phyloP scores from a whole-genome alignment of 1,140 invertebrate genomes.

The Zaprionus kolodkinae region DNA sequence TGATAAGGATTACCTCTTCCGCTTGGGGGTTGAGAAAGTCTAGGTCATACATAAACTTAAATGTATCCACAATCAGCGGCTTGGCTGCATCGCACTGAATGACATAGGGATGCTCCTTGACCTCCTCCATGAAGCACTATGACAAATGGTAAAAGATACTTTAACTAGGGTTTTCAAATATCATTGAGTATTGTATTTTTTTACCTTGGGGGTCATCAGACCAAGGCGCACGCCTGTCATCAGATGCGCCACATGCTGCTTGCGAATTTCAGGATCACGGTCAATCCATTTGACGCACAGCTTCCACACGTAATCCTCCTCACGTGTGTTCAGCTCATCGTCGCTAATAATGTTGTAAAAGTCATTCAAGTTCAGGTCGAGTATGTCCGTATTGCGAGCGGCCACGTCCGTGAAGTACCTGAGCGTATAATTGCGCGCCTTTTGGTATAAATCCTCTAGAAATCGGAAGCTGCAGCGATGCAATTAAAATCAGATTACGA shows the following conservation, averaged over 20 bases:
- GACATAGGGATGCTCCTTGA: conserved; percentile 88
- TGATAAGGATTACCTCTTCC: conserved; percentile 84
- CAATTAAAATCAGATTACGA: conserved; percentile 57
- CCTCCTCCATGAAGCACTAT: conserved; percentile 86
- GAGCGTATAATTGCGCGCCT: conserved; percentile 89
- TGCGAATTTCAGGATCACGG: conserved; percentile 87
- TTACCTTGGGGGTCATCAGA: conserved; percentile 91
- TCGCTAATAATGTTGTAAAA: conserved; percentile 89
- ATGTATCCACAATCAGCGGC: conserved; percentile 87
- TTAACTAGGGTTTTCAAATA: too few relatives aligned
- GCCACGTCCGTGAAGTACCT: conserved; percentile 90
- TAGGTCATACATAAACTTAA: conserved; percentile 87
- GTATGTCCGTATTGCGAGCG: conserved; percentile 89
- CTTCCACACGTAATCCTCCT: conserved; percentile 86
- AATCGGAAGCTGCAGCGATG: conserved; percentile 64
- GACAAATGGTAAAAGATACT: not conserved
- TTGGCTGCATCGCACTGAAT: conserved; percentile 88
- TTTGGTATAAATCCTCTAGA: conserved; percentile 88
- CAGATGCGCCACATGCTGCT: conserved; percentile 88
- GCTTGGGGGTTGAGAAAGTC: conserved; percentile 86
- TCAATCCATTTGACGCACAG: conserved; percentile 86
- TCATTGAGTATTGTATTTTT: not conserved
- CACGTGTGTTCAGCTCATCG: conserved; percentile 90
- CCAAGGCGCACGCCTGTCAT: conserved; percentile 93
- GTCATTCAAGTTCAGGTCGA: conserved; percentile 89